Percentiles rank a stretch among this genome's conserved stretches.
Conservation (phyloP, 1,140 invertebrate species). For the Phymastichus coffea region DNA sequence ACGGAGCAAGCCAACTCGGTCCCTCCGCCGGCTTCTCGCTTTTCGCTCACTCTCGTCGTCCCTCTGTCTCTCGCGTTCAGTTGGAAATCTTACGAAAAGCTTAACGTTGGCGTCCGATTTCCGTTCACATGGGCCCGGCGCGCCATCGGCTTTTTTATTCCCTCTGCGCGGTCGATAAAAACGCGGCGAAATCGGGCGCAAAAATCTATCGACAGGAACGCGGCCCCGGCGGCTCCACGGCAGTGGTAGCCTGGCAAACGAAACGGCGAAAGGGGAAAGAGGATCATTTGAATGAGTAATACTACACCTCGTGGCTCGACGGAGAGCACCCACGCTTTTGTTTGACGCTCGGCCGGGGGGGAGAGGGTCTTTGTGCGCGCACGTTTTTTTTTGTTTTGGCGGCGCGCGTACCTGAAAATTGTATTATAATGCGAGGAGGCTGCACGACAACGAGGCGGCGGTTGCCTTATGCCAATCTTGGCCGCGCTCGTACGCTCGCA, state of each 20-base stretch:
- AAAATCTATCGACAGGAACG: too few species aligned
- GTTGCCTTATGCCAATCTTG: conserved; percentile 56
- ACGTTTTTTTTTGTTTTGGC: too few species aligned
- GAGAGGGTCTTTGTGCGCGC: not conserved
- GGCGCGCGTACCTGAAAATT: too few species aligned
- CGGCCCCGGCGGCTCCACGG: conserved; percentile 6
- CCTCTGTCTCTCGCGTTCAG: conserved; percentile 9
- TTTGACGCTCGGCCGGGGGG: conserved; percentile 34
- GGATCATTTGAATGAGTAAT: conserved; percentile 60
- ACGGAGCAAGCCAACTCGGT: conserved; percentile 25
- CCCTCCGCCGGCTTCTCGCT: not conserved
- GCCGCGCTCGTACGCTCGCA: too few species aligned
- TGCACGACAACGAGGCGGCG: conserved; percentile 46
- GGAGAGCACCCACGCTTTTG: conserved; percentile 50
- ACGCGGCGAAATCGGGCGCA: too few species aligned
- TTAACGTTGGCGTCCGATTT: conserved; percentile 12
- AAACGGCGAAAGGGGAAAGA: conserved; percentile 35
- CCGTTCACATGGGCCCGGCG: not conserved
- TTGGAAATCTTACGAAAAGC: conserved; percentile 11
- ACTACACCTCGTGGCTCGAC: conserved; percentile 51
- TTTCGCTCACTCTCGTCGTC: not conserved
- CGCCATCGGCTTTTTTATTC: too few species aligned
- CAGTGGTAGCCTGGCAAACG: not conserved
- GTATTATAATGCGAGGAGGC: conserved; percentile 51
- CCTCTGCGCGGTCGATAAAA: too few species aligned